Base-by-base conservation (phyloP, 1,140 invertebrate genomes). In the Zaprionus camerounensis region DNA sequence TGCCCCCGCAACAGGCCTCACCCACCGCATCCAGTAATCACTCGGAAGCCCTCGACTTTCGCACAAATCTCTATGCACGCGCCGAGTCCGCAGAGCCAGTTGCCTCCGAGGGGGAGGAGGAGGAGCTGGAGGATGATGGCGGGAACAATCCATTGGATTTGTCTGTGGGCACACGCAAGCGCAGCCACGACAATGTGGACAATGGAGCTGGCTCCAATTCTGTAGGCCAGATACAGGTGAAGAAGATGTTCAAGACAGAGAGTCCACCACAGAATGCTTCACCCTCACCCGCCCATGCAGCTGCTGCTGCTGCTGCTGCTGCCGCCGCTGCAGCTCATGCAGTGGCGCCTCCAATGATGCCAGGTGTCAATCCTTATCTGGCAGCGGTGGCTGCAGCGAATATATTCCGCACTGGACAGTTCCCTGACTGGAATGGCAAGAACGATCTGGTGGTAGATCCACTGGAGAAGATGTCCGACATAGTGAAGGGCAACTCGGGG, bases 391-490 rank as follows among this genome's bases (percentile, higher is more conserved):
- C 96, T 20, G 96, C 96, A 3, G 95, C 96, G 70, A 96, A 96
- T 92, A 93, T 97, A 1, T 97, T 96, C 24, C 96, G 96, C 1
- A 96, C 96, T 78, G 95, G 95, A 28, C 93, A 94, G 3, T 91
- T 93, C 51, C 91, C 91, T 15, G 94, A 97, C 28, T 97, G 96
- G 97, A 97, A 97, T 88, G 96, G 96, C 36, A 97, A 97, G 93
- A 93, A 95, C 74, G 97, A 97, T 85, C 94, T 96, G 17, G 94
- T 95, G 0, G 95, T 96, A 78, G 97, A 98, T 92, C 97, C 97
- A 0, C 92, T 98, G 20, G 97, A 98, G 86, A 97, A 98, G 88
- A 98, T 98, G 97, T 97, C 96, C 74, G 97, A 98, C 82, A 93
- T 98, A 36, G 91, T 92, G 1, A 92, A 92, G 67, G 87, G 46